Evolutionary conservation across 2,797 vertebrate species (phyloP), one percentile per base, ranked within the genome.

Genomic region (Myiotriccus ornatus): DNA sequence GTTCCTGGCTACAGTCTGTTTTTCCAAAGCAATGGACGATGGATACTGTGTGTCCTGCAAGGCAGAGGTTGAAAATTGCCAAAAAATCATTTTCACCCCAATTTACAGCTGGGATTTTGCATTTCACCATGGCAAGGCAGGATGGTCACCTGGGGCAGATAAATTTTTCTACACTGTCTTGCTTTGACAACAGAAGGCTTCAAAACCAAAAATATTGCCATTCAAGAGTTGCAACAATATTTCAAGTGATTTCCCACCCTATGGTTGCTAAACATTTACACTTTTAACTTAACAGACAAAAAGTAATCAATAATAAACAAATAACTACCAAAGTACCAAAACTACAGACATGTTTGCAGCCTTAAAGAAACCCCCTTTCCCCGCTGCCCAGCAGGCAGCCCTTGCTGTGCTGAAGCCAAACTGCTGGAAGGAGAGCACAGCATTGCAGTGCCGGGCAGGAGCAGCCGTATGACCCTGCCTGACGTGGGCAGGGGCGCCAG

Each of bases 361-460:
- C 69, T 57, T 23, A 28, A 16, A 44, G 32, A 64, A 75, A 30
- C 7, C 8, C 25, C n/a, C 15, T 16, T 41, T 27, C 47, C 7
- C 12, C 18, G 35, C 46, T 57, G 15, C 52, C 46, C 70, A 53
- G 65, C 55, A 37, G 17, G 27, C 0, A n/a, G 14, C 0, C 47
- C 46, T 43, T 14, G 32, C 82, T 19, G 7, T 8, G 37, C 64
- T 53, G 70, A 46, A 83, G 25, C 30, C 57, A 9, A 53, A 12
- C 24, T 21, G 25, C 63, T 41, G 57, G 23, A 32, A 52, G 35
- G 7, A 10, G 52, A 79, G 57, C 53, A 37, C 3, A 2, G 52
- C 0, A 0, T 32, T 15, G 28, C 2, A 3, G 28, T 10, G 23
- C 30, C 0, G 0, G 27, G 41, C 73, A 56, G 55, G 37, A 55